These are phyloP conservation scores for Druceiella hillmani DNA, from an alignment of 2,888 invertebrate species.

Conservation along the genomic window DNA sequence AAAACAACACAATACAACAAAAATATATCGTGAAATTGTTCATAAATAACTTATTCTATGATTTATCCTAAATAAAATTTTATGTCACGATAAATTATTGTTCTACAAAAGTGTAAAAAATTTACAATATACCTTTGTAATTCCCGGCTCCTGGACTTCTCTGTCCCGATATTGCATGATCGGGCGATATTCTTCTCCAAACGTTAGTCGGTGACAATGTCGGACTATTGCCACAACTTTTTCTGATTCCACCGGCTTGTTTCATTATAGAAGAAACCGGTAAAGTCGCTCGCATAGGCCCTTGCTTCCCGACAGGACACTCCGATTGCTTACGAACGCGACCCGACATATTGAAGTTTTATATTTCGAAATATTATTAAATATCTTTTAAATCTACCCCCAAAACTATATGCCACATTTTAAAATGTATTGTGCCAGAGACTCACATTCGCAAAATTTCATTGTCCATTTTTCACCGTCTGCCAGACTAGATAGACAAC, in stretches of 20 bases:
- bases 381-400: too few relatives aligned
- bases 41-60: not conserved
- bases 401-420: too few relatives aligned
- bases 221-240: slow-evolving; percentile 58
- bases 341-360: too few relatives aligned
- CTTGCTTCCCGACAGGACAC: slow-evolving; percentile 52
- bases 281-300: slow-evolving; percentile 71
- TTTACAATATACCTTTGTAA: slow-evolving; percentile 57
- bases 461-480: not conserved
- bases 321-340: slow-evolving; percentile 64
- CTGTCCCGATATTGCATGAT: slow-evolving; percentile 63
- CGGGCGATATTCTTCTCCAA: slow-evolving; percentile 66
- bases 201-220: slow-evolving; percentile 61
- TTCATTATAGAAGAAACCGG: slow-evolving; percentile 70
- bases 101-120: slow-evolving; percentile 1
- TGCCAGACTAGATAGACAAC: not conserved
- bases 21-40: not conserved
- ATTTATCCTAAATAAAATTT: not conserved
- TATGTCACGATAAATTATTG: not conserved
- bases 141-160: slow-evolving; percentile 68
- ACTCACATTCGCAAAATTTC: not conserved
- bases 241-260: slow-evolving; percentile 55
- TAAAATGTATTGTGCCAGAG: slow-evolving; percentile 16
- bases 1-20: too few relatives aligned
- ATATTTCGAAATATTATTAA: too few relatives aligned